Base-by-base conservation (phyloP, 1,140 invertebrate genomes). In the Calycopis cecrops region DNA sequence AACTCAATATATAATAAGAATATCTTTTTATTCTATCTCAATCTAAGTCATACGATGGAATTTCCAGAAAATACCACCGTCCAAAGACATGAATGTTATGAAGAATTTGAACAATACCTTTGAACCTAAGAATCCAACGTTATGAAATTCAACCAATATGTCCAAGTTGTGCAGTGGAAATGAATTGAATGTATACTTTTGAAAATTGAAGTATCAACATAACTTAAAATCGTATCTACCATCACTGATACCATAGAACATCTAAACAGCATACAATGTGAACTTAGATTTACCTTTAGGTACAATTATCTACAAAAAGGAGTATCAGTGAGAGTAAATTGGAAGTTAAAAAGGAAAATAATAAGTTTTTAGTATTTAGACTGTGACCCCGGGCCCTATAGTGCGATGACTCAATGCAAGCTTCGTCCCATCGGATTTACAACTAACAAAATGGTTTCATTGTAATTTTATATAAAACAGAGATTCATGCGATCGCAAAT, bases 351-450 rank as follows among this genome's bases (percentile, higher is more conserved):
- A 37, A 38, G 10, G 35, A 38, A 37, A 35, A 51, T 9, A 16
- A 21, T 61, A 65, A 59, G 65, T 69, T 63, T 64, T 63, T 59
- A 53, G 65, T 48, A 55, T 57, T 60, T 51, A 62, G 72, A 69
- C 72, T 69, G 73, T 69, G 16, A 62, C 67, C 73, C 78, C 73
- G 68, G 69, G 72, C 71, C 71, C 71, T 74, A 87, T 87, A 87
- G 81, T 87, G 83, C 83, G 83, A 87, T 87, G 83, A 87, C 83
- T 87, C 83, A 85, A 87, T 87, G 83, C 83, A 87, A 86, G 73
- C 79, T 87, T 87, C 76, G 81, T 87, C 79, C 73, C 73, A 74
- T 78, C 61, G 73, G 73, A 82, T 69, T 70, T 69, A 60, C 60
- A 28, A 3, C 65, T 57, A 58, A 52, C 37, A 53, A 57, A 59